A percentile compares a stretch with the other conserved stretches of the same genome.
These are phyloP conservation scores for Oceanodroma leucorhoa DNA, from an alignment of 2,797 vertebrate genomes.

Conservation along the genomic window DNA sequence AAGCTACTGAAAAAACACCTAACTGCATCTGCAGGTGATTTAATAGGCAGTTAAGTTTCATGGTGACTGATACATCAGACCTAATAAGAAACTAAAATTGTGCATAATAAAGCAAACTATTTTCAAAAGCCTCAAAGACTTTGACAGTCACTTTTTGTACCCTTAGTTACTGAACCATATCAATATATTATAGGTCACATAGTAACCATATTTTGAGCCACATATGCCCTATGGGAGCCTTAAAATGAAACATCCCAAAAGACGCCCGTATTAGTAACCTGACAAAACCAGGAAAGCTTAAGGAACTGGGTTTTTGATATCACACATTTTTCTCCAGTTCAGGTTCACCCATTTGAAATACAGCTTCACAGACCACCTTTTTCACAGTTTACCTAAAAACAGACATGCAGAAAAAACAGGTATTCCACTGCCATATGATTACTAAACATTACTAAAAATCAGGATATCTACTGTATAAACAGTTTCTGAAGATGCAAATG, in stretches of 20 bases:
- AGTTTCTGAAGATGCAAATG: neutral
- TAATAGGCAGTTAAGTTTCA: neutral
- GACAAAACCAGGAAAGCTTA: neutral
- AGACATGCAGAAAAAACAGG: neutral
- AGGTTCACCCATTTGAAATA: neutral
- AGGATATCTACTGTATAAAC: neutral
- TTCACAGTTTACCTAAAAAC: neutral
- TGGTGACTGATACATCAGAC: neutral
- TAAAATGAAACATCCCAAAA: neutral
- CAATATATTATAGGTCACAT: neutral
- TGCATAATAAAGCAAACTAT: neutral
- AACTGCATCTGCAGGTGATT: constrained; percentile 3
- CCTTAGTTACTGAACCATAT: neutral
- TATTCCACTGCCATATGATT: neutral
- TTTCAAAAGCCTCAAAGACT: constrained; percentile 2
- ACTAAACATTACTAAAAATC: neutral
- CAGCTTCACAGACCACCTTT: neutral
- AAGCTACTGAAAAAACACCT: neutral
- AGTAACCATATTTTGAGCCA: neutral
- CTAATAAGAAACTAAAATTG: neutral
- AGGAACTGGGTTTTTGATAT: neutral
- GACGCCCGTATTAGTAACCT: neutral
- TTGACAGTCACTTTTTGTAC: neutral
- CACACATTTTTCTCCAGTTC: neutral
- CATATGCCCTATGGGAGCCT: neutral